Conservation (phyloP, 2,113 vertebrate species). For the Odobenus rosmarus region DNA sequence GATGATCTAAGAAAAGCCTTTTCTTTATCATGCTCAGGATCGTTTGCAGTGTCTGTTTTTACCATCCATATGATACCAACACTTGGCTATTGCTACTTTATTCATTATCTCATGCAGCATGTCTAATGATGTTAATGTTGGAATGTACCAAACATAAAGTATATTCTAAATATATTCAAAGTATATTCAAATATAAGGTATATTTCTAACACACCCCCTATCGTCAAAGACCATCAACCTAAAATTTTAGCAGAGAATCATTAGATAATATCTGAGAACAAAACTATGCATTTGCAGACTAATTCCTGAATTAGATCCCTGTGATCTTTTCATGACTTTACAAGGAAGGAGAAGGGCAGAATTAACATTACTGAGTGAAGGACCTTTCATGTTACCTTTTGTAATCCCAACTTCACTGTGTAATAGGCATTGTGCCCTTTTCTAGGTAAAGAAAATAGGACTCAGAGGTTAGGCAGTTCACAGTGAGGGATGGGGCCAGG, state of each 20-base stretch:
- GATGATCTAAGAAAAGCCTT: neutral
- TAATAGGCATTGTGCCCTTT: neutral
- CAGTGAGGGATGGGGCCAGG: neutral
- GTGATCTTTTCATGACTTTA: neutral
- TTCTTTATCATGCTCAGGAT: neutral
- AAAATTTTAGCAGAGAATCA: neutral
- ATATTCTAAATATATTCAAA: neutral
- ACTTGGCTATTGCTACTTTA: constrained; percentile 25
- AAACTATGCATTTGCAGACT: neutral
- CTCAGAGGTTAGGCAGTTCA: neutral
- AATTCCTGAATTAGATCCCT: neutral
- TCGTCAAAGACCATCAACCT: constrained; percentile 21
- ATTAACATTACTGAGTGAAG: neutral
- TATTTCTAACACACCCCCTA: neutral
- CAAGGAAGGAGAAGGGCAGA: neutral
- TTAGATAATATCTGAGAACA: neutral
- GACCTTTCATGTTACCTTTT: neutral
- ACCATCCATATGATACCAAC: neutral
- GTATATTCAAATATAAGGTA: constrained; percentile 11
- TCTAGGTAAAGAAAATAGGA: neutral
- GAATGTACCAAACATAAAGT: neutral
- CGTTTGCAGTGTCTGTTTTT: neutral
- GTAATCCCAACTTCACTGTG: neutral
- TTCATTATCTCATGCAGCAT: neutral
- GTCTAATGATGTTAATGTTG: neutral